Conservation (phyloP, 2,888 invertebrate species). For the Mesorhabditis spiculigera region DNA sequence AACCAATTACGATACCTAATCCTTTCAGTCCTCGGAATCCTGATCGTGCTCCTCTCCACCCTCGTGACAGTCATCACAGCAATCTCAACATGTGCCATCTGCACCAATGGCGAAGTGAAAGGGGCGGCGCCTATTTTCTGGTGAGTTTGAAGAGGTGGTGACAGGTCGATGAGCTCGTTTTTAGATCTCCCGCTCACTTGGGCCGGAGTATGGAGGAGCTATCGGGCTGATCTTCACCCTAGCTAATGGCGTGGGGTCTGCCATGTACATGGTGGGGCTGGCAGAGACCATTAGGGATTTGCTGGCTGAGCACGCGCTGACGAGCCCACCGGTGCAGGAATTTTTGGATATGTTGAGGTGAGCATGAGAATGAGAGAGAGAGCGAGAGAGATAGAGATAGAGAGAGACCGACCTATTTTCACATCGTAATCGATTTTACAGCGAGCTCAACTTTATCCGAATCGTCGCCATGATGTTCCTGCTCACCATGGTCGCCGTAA, state of each 20-base stretch:
- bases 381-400: no score
- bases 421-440: neutral
- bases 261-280: conserved; percentile 94
- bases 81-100: conserved; percentile 93
- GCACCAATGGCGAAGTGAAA: conserved; percentile 84
- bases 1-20: neutral
- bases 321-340: neutral
- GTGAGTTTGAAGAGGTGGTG: conserved; percentile 68
- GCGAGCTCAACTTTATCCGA: neutral
- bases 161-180: neutral
- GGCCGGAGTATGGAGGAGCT: conserved; percentile 92
- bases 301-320: neutral
- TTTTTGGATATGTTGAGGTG: neutral
- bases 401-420: no score
- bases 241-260: conserved; percentile 78
- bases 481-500: conserved; percentile 77
- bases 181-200: conserved; percentile 72
- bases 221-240: conserved; percentile 96
- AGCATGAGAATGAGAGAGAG: neutral
- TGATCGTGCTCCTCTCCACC: conserved; percentile 53
- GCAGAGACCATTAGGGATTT: conserved; percentile 68
- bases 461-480: conserved; percentile 59
- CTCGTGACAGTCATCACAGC: conserved; percentile 77
- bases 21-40: conserved; percentile 40
- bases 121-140: conserved; percentile 92